Evolutionary conservation across 2,888 invertebrate genomes (phyloP).

Genomic region (Agrilus cyanescens): DNA sequence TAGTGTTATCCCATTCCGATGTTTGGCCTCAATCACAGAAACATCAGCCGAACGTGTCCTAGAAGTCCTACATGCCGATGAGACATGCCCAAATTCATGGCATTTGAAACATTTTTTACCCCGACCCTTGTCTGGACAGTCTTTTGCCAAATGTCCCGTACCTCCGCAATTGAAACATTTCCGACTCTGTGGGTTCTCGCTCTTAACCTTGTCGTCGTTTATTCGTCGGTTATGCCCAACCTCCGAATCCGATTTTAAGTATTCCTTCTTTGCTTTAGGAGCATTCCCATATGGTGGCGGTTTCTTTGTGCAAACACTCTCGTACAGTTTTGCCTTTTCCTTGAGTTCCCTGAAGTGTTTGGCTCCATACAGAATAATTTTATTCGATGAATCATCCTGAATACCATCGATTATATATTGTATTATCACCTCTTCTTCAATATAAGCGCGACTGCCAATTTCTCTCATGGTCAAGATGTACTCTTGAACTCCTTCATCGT

Average conservation of each 20-base stretch:
- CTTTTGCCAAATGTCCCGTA: conserved; percentile 9
- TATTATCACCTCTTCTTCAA: conserved; percentile 26
- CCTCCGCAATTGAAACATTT: conserved; percentile 13
- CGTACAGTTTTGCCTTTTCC: conserved; percentile 13
- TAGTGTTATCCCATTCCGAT: no score
- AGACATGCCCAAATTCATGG: conserved; percentile 18
- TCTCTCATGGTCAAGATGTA: conserved; percentile 29
- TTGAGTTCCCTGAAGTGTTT: conserved; percentile 14
- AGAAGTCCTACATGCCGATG: not conserved
- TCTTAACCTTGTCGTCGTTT: no score
- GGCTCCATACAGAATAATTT: conserved; percentile 18
- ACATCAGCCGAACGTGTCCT: no score
- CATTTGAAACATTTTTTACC: conserved; percentile 24
- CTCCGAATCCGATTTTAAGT: no score
- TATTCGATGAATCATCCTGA: conserved; percentile 15
- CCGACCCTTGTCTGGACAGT: conserved; percentile 14
- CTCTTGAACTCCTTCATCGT: conserved; percentile 26
- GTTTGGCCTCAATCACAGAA: no score
- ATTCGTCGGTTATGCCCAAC: no score
- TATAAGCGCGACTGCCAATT: conserved; percentile 23
- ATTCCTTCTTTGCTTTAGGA: no score
- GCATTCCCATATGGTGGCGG: no score
- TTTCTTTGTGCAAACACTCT: conserved; percentile 9
- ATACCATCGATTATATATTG: conserved; percentile 32
- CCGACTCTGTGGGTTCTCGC: no score